These are phyloP conservation scores for Holacanthus passer DNA, from an alignment of 2,113 vertebrate species.

Conservation along the genomic window DNA sequence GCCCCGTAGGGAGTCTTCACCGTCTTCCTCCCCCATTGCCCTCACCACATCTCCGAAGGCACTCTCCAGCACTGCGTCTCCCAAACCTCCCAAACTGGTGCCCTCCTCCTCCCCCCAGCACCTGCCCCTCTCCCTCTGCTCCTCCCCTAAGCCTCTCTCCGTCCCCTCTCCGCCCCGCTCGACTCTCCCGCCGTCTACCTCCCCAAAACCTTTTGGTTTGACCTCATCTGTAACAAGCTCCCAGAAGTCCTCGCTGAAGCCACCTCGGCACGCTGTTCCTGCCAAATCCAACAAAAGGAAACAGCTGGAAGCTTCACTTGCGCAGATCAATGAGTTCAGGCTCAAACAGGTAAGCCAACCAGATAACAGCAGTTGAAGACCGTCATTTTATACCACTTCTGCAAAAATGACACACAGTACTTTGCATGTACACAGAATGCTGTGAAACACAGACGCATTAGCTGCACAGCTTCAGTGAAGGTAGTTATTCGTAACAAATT, in stretches of 20 bases:
- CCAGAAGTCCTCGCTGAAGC: conserved; percentile 68
- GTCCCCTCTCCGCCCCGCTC: conserved; percentile 81
- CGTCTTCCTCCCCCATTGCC: conserved; percentile 74
- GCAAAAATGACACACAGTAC: background rate
- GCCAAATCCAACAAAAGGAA: conserved; percentile 94
- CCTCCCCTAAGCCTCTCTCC: conserved; percentile 83
- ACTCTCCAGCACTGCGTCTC: conserved; percentile 70
- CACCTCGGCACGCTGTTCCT: conserved; percentile 63
- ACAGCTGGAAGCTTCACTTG: conserved; percentile 91
- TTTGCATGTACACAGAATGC: conserved; percentile 7
- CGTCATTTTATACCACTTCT: background rate
- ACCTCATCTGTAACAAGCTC: conserved; percentile 76
- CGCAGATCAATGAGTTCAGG: conserved; percentile 91
- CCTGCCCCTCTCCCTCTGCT: conserved; percentile 83
- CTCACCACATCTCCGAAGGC: conserved; percentile 79
- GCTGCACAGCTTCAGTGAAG: conserved; percentile 15
- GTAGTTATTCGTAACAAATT: conserved; percentile 38
- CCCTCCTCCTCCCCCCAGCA: conserved; percentile 81
- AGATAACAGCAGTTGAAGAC: conserved; percentile 11
- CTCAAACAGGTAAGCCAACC: conserved; percentile 90
- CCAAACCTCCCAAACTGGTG: conserved; percentile 87
- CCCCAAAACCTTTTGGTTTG: conserved; percentile 79
- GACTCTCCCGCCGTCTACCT: conserved; percentile 74
- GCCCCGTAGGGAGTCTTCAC: conserved; percentile 89
- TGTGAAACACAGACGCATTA: conserved; percentile 4